Base-by-base conservation (phyloP, 2,797 vertebrate species). In the Tapirus indicus region DNA sequence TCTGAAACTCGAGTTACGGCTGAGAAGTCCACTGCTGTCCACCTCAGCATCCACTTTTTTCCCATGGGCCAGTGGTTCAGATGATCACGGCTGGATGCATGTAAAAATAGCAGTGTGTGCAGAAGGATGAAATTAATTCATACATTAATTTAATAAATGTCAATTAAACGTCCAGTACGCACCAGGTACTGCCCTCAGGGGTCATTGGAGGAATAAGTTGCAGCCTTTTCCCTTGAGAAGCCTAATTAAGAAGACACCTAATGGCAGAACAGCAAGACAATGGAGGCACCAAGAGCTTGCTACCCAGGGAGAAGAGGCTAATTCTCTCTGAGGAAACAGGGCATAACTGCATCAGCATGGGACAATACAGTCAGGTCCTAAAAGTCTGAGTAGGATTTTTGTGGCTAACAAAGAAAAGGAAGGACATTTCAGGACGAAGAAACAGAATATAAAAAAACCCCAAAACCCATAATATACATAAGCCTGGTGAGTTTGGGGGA, bases 81-180 rank as follows among this genome's bases (percentile, higher is more conserved):
- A 78, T 80, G 75, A 84, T 58, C n/a, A 82, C 92, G 62, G 9
- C 20, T n/a, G 38, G 9, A 69, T 69, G 49, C 13, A 74, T 20
- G 60, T 56, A 66, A 88, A 80, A 97, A 93, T 0, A 78, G 72
- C 35, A 89, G n/a, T 44, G n/a, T 69, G 62, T 85, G 35, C 44
- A 86, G 35, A 4, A 41, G 35, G 20, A 71, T 72, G 41, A 74
- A 91, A 88, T 93, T 92, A 89, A 94, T 83, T 82, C 72, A 85
- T 44, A 89, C 32, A 27, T 75, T 93, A 86, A 95, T 82, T 72
- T 79, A 80, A 93, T 83, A 91, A 92, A 93, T 27, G 32, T 95
- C 16, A 2, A 77, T 93, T 69, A 84, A 62, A 66, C 47, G 41
- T 62, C 86, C 93, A 56, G 16, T 38, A 66, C 84, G 88, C 47